Percentiles rank a stretch among this genome's conserved stretches.
These are phyloP conservation scores for Poecilia picta DNA, from an alignment of 2,797 vertebrate genomes.

Conservation along the genomic window DNA sequence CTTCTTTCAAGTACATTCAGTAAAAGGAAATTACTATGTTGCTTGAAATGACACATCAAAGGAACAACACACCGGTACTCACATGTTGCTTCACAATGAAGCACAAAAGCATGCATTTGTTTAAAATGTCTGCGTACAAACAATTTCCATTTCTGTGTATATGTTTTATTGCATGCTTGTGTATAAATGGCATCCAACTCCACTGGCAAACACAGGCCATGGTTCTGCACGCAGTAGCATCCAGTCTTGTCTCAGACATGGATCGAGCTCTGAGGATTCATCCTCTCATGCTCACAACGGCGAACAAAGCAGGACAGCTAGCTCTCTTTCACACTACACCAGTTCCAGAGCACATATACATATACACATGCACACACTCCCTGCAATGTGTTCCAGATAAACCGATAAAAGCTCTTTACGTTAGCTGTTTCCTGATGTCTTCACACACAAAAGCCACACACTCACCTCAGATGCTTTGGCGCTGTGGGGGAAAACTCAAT, in stretches of 20 bases:
- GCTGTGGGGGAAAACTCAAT: conserved; percentile 69
- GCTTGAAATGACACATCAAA: conserved; percentile 10
- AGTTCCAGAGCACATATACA: conserved; percentile 70
- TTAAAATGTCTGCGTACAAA: conserved; percentile 12
- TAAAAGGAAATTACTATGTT: conserved; percentile 26
- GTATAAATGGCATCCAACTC: conserved; percentile 10
- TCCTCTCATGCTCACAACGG: conserved; percentile 62
- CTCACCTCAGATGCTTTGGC: conserved; percentile 44
- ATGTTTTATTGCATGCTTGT: conserved; percentile 9
- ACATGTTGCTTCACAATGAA: conserved; percentile 29
- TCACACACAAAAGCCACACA: conserved; percentile 49
- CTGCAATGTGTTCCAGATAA: conserved; percentile 54
- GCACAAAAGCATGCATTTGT: conserved; percentile 18
- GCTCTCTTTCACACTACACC: conserved; percentile 62
- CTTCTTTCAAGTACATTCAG: conserved; percentile 23
- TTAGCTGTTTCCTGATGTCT: conserved; percentile 67
- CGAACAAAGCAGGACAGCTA: conserved; percentile 59
- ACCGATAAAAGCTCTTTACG: conserved; percentile 67
- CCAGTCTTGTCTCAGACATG: conserved; percentile 54
- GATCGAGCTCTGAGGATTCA: conserved; percentile 63
- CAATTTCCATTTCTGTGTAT: background rate
- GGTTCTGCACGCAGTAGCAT: conserved; percentile 49
- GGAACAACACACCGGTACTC: conserved; percentile 12
- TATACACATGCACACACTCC: conserved; percentile 56
- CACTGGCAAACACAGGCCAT: conserved; percentile 15